Evolutionary conservation across 2,797 vertebrate genomes (phyloP), one percentile per base, ranked within the genome.

Genomic region (Liparis tanakae): DNA sequence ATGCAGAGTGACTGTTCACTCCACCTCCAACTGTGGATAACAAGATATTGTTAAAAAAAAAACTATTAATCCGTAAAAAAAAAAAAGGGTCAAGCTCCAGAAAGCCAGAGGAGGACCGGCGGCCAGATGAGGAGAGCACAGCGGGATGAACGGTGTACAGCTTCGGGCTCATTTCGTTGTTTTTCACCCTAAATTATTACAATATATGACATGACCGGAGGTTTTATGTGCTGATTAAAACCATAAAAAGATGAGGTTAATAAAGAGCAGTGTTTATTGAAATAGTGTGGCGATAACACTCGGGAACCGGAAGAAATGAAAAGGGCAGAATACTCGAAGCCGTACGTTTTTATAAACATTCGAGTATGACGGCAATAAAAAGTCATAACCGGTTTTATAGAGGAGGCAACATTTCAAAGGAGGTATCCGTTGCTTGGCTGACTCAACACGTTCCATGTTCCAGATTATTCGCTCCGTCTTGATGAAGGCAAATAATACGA

Each of bases 1-100:
- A 93, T 93, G 93, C 87, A 89, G 76, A 89, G 76, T 66, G 71
- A 86, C 86, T 53, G 67, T 75, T 87, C 72, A 74, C 74, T 78
- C 72, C 7, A 53, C 10, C 75, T 83, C 83, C 4, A 69, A 68
- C 77, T 78, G 84, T 87, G 80, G 69, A 90, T 85, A 90, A 70
- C 22, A 86, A 90, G 78, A 92, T 90, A 92, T 91, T 89, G 88
- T 94, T 94, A 30, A 30, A 30, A 30, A 30, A 89, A 92, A 91
- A 90, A 84, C 90, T 93, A 91, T 93, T 94, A 93, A 93, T 94
- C 88, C 87, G 53, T 74, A 80, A 81, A 91, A 90, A 53, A 93
- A 93, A 30, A 30, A 93, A 93, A 30, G 4, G 89, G 92, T 94
- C 91, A 94, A 86, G 78, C 87, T 90, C 87, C 67, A 84, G 85